These are phyloP conservation scores for Paragorgia papillata DNA, from an alignment of 92 coral and sea anemone genomes.

Conservation along the genomic window DNA sequence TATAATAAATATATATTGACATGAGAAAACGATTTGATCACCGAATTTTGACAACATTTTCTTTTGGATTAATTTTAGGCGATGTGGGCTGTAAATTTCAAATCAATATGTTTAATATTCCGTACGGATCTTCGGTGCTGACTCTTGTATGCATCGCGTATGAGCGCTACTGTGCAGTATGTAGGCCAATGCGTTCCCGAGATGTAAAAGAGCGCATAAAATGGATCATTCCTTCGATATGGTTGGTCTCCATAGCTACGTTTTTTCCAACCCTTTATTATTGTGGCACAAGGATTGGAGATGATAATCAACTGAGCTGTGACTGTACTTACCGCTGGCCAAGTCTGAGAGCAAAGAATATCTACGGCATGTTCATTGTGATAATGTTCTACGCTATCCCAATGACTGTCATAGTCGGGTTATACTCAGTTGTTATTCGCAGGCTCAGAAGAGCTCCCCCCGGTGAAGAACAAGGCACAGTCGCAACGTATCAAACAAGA, in stretches of 20 bases:
- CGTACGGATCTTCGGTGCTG: conserved; percentile 31
- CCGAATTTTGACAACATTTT: too few relatives aligned
- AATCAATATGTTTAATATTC: conserved; percentile 40
- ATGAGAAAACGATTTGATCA: too few relatives aligned
- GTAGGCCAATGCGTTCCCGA: conserved; percentile 9
- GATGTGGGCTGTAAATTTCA: conserved; percentile 43
- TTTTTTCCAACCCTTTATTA: conserved; percentile 37
- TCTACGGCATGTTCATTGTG: conserved; percentile 27
- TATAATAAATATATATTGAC: too few relatives aligned
- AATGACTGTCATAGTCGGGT: conserved; percentile 45
- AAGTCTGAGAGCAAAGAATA: conserved; percentile 7
- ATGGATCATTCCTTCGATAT: conserved; percentile 36
- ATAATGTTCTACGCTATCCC: conserved; percentile 56
- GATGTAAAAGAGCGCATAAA: conserved; percentile 17
- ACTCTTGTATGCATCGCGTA: conserved; percentile 10
- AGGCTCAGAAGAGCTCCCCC: conserved; percentile 41
- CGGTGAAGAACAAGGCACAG: conserved; percentile 6
- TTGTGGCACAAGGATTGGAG: conserved; percentile 16
- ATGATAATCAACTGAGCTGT: conserved; percentile 34
- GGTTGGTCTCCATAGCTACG: neutral
- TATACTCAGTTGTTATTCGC: conserved; percentile 58
- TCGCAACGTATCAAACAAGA: conserved; percentile 1
- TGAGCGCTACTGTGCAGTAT: conserved; percentile 34
- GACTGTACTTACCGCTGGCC: conserved; percentile 27
- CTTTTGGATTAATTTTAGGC: too few relatives aligned